Base-by-base conservation (phyloP, 2,888 invertebrate species). In the Brenthis ino region DNA sequence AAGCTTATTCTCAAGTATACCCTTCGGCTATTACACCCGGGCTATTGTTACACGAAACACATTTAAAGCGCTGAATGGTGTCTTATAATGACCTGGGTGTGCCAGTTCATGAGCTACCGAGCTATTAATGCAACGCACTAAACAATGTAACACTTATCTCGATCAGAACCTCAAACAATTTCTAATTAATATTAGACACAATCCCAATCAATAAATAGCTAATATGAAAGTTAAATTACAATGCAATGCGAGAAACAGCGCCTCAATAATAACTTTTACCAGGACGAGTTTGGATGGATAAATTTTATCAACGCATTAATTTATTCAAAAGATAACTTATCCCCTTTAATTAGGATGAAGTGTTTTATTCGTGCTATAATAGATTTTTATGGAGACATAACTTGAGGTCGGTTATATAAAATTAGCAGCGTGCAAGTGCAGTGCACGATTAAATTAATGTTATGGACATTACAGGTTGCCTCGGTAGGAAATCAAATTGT, bases 171-270 rank as follows among this genome's bases (percentile, higher is more conserved):
- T 72, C 72, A 75, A 83, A 83, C 83, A 80, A 86, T 88, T 88
- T 88, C 85, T 89, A 89, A 90, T 90, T 89, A 90, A 85, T 88
- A 85, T 83, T 75, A 76, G 80, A 82, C 84, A 84, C 82, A 84
- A 83, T 82, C 80, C 80, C 79, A 80, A 86, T 88, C 86, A 87
- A 87, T 86, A 84, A 89, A 89, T 87, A 82, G 83, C 77, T 84
- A 77, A 87, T 88, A 88, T 86, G 88, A 88, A 89, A 89, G 83
- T 86, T 84, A 84, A 86, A 87, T 87, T 84, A 84, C 79, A 77
- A 80, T 78, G 75, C 71, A 71, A 67, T 72, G 67, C 71, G 72
- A 72, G 72, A 71, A 73, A 63, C 50, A 57, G 68, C 70, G 60
- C 58, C 64, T 80, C 11, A 78, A 81, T 81, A 78, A 83, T 83